Percentiles rank a stretch among this genome's conserved stretches.
phyloP scores from a whole-genome alignment of 2,113 vertebrate genomes.

The Podarcis cretensis region DNA sequence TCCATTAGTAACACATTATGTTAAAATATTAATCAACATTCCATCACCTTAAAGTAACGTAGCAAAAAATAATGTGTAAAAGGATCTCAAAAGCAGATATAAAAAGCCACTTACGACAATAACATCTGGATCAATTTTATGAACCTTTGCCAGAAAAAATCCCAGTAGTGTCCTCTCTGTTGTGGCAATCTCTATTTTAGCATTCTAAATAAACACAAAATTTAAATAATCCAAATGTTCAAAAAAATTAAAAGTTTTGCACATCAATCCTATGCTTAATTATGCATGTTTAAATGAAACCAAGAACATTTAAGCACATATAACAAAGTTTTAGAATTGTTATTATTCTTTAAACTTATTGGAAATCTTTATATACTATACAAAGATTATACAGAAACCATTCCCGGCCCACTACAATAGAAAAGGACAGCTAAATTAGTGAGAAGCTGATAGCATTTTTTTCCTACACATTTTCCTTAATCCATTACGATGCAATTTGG shows the following conservation, averaged over 20 bases:
- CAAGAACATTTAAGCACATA: background rate
- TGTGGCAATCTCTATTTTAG: constrained; percentile 90
- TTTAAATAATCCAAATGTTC: constrained; percentile 47
- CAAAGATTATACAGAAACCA: background rate
- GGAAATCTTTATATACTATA: no score
- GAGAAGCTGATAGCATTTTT: background rate
- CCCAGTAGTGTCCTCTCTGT: constrained; percentile 93
- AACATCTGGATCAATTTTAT: constrained; percentile 96
- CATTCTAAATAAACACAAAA: constrained; percentile 81
- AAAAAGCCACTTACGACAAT: constrained; percentile 89
- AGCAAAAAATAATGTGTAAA: constrained; percentile 7
- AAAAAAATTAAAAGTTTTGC: background rate
- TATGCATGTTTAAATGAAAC: background rate
- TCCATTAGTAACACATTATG: background rate
- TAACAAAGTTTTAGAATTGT: background rate
- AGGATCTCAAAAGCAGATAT: background rate
- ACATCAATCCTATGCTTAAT: background rate
- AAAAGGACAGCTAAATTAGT: background rate
- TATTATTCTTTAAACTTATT: no score
- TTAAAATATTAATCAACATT: background rate
- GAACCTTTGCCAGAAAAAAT: constrained; percentile 96
- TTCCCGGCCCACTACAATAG: background rate
- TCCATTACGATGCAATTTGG: background rate
- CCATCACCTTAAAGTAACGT: background rate
- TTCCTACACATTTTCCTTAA: background rate